Evolutionary conservation across 2,113 vertebrate genomes (phyloP).

Genomic region (Tichodroma muraria): DNA sequence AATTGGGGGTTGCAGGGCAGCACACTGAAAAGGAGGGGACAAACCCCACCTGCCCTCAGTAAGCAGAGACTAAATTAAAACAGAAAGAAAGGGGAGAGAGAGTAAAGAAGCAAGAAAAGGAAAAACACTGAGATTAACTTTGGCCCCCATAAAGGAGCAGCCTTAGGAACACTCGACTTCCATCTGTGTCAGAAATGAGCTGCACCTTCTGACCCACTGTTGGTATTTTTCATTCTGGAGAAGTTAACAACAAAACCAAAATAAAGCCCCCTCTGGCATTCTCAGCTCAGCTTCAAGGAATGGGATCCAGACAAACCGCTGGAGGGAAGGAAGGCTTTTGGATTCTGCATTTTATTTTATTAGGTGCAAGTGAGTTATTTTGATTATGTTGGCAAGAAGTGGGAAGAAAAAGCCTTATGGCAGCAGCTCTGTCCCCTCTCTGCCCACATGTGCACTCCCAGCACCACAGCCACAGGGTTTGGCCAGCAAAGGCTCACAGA

Average conservation of each 20-base stretch:
- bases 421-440: background rate
- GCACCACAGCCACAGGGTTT: background rate
- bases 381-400: constrained; percentile 52
- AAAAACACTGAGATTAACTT: background rate
- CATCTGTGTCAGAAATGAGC: background rate
- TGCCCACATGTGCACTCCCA: background rate
- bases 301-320: constrained; percentile 21
- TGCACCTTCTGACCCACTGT: background rate
- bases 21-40: background rate
- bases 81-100: background rate
- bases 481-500: background rate
- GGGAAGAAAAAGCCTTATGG: background rate
- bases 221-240: background rate
- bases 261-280: background rate
- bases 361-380: constrained; percentile 58
- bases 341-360: constrained; percentile 54
- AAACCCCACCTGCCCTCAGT: background rate
- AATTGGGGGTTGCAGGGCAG: background rate
- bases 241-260: background rate
- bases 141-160: background rate
- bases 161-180: background rate
- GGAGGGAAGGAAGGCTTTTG: constrained; percentile 48
- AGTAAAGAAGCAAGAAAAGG: background rate
- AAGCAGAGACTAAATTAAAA: background rate
- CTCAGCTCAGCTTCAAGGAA: constrained; percentile 6